Percentiles rank a stretch among this genome's conserved stretches.
These are phyloP conservation scores for Diglossa brunneiventris DNA, from an alignment of 2,113 vertebrate species.

Conservation along the genomic window DNA sequence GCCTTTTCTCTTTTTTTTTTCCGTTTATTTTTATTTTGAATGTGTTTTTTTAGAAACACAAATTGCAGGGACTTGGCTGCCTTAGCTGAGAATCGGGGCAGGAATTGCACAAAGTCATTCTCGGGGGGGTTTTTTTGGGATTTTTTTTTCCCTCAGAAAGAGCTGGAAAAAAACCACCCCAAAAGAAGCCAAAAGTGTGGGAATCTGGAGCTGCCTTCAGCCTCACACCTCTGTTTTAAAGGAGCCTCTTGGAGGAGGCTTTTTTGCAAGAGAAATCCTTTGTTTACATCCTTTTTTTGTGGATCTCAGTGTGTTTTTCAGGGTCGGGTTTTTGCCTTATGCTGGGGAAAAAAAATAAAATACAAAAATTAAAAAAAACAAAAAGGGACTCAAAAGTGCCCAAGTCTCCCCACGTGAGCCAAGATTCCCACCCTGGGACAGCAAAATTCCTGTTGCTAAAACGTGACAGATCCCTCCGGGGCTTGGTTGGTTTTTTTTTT, in stretches of 20 bases:
- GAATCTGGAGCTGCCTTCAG: constrained; percentile 65
- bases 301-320: constrained; percentile 63
- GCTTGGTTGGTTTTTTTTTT: not conserved
- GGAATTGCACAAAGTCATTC: constrained; percentile 83
- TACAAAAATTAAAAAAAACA: too few relatives aligned
- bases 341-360: not conserved
- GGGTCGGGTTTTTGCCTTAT: constrained; percentile 71
- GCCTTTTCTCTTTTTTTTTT: not conserved
- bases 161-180: not conserved
- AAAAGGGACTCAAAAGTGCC: not conserved
- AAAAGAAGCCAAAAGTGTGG: constrained; percentile 65
- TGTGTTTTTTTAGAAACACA: constrained; percentile 69
- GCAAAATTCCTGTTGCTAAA: constrained; percentile 55
- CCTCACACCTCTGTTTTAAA: constrained; percentile 54
- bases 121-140: too few relatives aligned
- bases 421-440: constrained; percentile 1
- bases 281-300: constrained; percentile 67
- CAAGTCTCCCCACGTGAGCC: not conserved
- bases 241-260: constrained; percentile 42
- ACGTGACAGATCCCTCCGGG: constrained; percentile 39
- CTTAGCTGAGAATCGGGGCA: constrained; percentile 80
- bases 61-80: constrained; percentile 87
- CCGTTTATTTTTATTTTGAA: not conserved
- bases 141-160: not conserved
- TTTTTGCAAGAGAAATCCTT: constrained; percentile 64